Evolutionary conservation across 2,113 vertebrate species (phyloP).

Genomic region (Abramis brama): DNA sequence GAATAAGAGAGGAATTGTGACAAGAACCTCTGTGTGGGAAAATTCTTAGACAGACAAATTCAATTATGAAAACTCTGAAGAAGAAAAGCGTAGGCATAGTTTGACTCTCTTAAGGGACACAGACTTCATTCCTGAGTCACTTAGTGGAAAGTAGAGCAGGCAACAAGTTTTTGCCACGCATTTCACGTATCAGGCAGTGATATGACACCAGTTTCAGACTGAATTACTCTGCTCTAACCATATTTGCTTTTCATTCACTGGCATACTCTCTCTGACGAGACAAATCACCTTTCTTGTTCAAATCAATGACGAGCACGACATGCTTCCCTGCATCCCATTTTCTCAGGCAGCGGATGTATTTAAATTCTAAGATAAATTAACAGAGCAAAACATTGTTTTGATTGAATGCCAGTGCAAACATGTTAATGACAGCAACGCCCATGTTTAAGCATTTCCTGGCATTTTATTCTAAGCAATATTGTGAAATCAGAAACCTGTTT

Average conservation of each 20-base stretch:
- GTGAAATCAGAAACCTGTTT: slow-evolving; percentile 46
- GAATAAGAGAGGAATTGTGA: neutral
- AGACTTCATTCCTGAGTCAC: slow-evolving; percentile 20
- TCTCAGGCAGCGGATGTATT: neutral
- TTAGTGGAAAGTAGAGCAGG: slow-evolving; percentile 15
- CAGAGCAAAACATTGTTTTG: neutral
- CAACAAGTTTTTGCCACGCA: neutral
- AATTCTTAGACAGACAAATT: neutral
- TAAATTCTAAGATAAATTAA: neutral
- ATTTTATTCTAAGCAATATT: neutral
- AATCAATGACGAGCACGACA: neutral
- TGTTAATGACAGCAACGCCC: neutral
- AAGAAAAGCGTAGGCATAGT: neutral
- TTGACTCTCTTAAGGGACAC: neutral
- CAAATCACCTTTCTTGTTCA: neutral
- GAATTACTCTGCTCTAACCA: slow-evolving; percentile 1
- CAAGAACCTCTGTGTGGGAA: slow-evolving; percentile 13
- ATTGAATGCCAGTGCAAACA: neutral
- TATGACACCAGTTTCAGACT: neutral
- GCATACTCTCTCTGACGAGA: slow-evolving; percentile 6
- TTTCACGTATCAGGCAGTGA: neutral
- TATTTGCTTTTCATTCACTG: neutral
- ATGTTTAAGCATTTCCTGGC: slow-evolving; percentile 11
- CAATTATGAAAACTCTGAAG: neutral
- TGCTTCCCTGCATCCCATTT: neutral